phyloP scores from a whole-genome alignment of 2,113 vertebrate species.

The Hippolais icterina region DNA sequence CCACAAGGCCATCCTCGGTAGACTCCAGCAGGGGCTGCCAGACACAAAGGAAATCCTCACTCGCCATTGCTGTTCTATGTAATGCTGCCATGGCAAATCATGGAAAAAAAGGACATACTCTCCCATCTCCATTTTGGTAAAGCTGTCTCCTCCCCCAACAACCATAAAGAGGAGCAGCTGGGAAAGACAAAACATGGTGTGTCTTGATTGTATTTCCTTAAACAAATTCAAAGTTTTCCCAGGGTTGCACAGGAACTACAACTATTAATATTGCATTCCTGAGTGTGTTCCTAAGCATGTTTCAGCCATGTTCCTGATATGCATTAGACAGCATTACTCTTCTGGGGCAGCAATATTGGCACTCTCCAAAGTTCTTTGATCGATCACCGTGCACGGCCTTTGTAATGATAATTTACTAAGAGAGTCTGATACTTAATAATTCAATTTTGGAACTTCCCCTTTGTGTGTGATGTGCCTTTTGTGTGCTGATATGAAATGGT shows the following conservation, averaged over 20 bases:
- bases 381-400: background rate
- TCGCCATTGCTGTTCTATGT: background rate
- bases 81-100: background rate
- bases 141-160: background rate
- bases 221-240: background rate
- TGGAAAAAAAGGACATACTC: background rate
- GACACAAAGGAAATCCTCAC: background rate
- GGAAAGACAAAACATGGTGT: background rate
- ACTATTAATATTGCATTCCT: background rate
- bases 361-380: constrained; percentile 30
- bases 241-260: background rate
- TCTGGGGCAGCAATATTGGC: background rate
- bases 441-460: background rate
- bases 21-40: background rate
- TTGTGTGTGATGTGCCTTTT: background rate
- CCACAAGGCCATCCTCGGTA: fast-evolving
- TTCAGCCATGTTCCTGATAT: background rate
- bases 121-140: background rate
- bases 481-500: background rate
- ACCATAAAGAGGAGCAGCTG: background rate
- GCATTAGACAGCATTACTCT: background rate
- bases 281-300: background rate
- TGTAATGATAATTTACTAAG: constrained; percentile 2
- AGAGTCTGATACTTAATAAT: background rate
- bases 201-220: background rate